phyloP scores from a whole-genome alignment of 2,888 invertebrate genomes.

The Aspidiotus rigidus region DNA sequence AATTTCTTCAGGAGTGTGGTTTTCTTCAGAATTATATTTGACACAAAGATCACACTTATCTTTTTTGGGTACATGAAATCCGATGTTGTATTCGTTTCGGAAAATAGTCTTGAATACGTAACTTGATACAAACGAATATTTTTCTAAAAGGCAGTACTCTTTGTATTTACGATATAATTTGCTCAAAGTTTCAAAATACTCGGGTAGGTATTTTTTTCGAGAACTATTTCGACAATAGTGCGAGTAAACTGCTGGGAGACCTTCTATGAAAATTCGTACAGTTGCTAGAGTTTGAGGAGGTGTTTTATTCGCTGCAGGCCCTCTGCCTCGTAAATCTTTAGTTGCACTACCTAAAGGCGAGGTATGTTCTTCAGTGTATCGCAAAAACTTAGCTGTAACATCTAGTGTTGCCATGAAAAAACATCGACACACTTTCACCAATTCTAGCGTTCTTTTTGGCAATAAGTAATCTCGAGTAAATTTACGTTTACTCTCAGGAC shows the following conservation, averaged over 20 bases:
- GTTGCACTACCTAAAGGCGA: slow-evolving; percentile 10
- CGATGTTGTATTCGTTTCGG: slow-evolving; percentile 16
- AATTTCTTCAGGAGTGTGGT: not conserved
- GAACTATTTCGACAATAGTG: slow-evolving; percentile 9
- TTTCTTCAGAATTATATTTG: not conserved
- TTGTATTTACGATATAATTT: not conserved
- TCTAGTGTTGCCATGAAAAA: slow-evolving; percentile 17
- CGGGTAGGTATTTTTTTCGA: not conserved
- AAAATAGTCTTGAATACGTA: slow-evolving; percentile 23
- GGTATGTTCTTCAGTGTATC: slow-evolving; percentile 7
- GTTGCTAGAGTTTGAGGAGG: slow-evolving; percentile 5
- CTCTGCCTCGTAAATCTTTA: slow-evolving; percentile 16
- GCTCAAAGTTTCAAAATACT: not conserved
- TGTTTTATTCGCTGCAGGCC: slow-evolving; percentile 7
- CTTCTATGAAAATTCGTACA: slow-evolving; percentile 19
- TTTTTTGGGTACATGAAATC: slow-evolving; percentile 17
- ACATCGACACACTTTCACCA: slow-evolving; percentile 6
- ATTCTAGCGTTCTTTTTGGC: slow-evolving; percentile 6
- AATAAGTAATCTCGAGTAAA: slow-evolving; percentile 13
- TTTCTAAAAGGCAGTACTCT: slow-evolving; percentile 6
- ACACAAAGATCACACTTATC: slow-evolving; percentile 17
- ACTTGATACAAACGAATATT: slow-evolving; percentile 10
- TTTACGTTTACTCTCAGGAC: slow-evolving; percentile 2
- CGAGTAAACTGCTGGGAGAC: slow-evolving; percentile 17
- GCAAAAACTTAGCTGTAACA: slow-evolving; percentile 16